Conservation (phyloP, 2,888 invertebrate species). For the Abscondita cerata region DNA sequence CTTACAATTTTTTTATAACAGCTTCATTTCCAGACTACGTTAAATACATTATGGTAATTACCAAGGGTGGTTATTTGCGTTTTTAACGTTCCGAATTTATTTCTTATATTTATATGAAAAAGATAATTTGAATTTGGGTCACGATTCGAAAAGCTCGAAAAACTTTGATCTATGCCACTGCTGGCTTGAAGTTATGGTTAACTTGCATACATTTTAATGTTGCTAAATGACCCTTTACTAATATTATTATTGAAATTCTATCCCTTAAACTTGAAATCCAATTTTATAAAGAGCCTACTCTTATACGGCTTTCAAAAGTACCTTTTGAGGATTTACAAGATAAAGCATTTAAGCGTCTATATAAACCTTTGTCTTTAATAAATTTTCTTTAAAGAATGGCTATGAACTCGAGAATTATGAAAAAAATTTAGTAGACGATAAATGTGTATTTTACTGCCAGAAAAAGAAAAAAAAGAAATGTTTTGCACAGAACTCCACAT, state of each 20-base stretch:
- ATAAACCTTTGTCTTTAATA: slow-evolving; percentile 11
- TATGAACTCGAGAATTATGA: not conserved
- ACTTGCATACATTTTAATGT: too few relatives aligned
- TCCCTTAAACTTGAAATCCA: not conserved
- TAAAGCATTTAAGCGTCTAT: slow-evolving; percentile 3
- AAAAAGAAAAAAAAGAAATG: not conserved
- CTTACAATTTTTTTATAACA: slow-evolving; percentile 22
- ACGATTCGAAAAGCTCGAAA: not conserved
- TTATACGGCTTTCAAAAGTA: not conserved
- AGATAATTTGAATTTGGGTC: not conserved
- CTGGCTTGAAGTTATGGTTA: too few relatives aligned
- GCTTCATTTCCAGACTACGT: not conserved
- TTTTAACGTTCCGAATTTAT: not conserved
- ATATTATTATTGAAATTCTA: slow-evolving; percentile 1
- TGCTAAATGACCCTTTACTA: not conserved
- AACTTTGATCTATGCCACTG: not conserved
- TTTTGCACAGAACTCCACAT: too few relatives aligned
- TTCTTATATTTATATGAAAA: not conserved
- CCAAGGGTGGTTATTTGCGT: not conserved
- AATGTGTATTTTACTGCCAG: not conserved
- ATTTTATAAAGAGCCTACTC: slow-evolving; percentile 1
- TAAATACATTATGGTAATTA: not conserved
- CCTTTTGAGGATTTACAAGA: slow-evolving; percentile 4
- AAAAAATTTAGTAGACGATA: not conserved
- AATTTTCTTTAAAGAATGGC: slow-evolving; percentile 4